Conservation (phyloP, 2,113 vertebrate species). For the Melospiza melodia region DNA sequence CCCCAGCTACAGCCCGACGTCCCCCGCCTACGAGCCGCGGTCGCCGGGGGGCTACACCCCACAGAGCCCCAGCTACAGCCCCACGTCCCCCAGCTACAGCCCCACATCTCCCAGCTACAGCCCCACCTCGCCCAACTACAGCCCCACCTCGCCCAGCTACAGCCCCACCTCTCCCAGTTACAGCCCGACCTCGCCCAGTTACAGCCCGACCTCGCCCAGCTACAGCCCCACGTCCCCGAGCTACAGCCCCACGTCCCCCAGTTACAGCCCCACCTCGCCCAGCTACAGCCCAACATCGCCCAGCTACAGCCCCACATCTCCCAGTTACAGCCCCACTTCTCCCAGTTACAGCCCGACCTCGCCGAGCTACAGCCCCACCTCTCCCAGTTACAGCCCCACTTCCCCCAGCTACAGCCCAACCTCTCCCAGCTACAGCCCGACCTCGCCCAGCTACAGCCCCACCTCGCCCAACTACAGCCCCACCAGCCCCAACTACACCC, state of each 20-base stretch:
- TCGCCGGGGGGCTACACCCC: neutral
- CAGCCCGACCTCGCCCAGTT: neutral
- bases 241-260: neutral
- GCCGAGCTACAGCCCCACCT: no score
- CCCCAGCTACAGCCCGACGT: neutral
- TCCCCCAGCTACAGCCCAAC: no score
- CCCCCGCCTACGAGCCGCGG: neutral
- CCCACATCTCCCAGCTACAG: neutral
- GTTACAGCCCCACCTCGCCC: neutral
- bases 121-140: neutral
- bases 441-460: no score
- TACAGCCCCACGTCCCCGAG: no score
- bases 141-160: neutral
- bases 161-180: neutral
- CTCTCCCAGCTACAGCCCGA: no score
- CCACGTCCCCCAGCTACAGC: neutral
- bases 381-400: no score
- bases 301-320: neutral
- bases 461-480: neutral
- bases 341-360: neutral
- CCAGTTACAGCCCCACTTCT: neutral
- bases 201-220: neutral
- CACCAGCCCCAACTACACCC: neutral
- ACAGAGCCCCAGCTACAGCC: neutral
- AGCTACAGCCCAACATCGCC: neutral